These are phyloP conservation scores for Gymnosoma rotundatum DNA, from an alignment of 2,888 invertebrate species.

Conservation along the genomic window DNA sequence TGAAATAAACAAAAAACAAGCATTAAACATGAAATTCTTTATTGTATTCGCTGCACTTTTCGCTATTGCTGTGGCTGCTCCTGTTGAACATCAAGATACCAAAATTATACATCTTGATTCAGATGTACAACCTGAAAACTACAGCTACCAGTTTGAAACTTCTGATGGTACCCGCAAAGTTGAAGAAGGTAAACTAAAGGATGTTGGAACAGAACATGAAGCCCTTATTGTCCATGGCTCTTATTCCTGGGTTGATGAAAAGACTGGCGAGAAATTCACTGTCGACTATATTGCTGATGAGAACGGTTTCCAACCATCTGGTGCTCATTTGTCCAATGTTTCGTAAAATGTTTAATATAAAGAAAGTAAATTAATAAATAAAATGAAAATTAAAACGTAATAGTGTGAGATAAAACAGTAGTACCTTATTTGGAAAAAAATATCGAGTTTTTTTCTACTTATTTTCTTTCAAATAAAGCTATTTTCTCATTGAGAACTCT, in stretches of 20 bases:
- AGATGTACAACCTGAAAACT: conserved; percentile 83
- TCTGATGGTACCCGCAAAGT: conserved; percentile 72
- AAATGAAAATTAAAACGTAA: too few species aligned
- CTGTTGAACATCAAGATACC: conserved; percentile 79
- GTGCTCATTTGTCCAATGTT: conserved; percentile 65
- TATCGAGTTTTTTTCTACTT: too few species aligned
- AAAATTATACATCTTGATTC: conserved; percentile 83
- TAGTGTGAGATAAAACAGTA: too few species aligned
- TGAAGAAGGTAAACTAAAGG: conserved; percentile 72
- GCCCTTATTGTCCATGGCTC: conserved; percentile 74
- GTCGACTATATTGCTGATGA: conserved; percentile 74
- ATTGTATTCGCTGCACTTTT: conserved; percentile 81
- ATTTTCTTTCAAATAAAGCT: too few species aligned
- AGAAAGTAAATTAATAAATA: too few species aligned
- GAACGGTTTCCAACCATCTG: conserved; percentile 70
- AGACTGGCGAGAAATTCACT: conserved; percentile 71
- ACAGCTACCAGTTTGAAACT: conserved; percentile 81
- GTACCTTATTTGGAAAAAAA: too few species aligned
- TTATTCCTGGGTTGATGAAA: conserved; percentile 72
- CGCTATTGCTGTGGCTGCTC: conserved; percentile 75
- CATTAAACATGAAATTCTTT: conserved; percentile 74
- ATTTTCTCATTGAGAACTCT: too few species aligned
- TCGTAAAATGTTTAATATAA: too few species aligned
- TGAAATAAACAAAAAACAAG: conserved; percentile 3
- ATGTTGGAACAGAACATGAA: conserved; percentile 76